Evolutionary conservation across 2,113 vertebrate species (phyloP).

Genomic region (Orientallactaga bullata): DNA sequence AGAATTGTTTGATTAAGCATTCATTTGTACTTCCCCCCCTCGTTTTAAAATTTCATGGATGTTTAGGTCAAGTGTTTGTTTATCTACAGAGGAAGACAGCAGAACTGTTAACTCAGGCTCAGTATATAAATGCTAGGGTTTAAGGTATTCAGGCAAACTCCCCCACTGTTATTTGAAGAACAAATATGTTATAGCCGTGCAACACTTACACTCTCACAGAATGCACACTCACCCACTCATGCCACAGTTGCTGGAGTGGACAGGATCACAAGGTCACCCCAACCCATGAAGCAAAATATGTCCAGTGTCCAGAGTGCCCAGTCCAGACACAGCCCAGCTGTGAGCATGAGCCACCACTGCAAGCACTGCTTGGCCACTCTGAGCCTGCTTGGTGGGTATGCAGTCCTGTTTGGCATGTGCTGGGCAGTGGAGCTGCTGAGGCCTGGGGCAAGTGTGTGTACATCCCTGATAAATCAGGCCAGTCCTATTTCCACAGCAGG

Average conservation of each 20-base stretch:
- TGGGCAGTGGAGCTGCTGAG: accelerated
- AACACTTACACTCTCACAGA: neutral
- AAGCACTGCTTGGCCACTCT: no score
- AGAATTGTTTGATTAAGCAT: neutral
- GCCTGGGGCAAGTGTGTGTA: accelerated
- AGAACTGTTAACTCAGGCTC: neutral
- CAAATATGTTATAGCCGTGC: no score
- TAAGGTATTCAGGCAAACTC: neutral
- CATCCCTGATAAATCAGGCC: accelerated
- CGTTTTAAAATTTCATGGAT: neutral
- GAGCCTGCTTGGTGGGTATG: accelerated
- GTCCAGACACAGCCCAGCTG: no score
- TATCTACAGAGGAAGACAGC: neutral
- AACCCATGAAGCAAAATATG: accelerated
- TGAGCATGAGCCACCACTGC: neutral
- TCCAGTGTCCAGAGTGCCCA: accelerated
- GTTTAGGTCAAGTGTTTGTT: neutral
- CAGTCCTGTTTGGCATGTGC: no score
- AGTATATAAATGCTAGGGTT: neutral
- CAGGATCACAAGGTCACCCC: neutral
- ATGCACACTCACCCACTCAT: accelerated
- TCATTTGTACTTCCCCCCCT: no score
- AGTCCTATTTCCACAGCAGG: accelerated
- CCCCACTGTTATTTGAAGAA: accelerated
- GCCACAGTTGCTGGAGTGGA: neutral